These are phyloP conservation scores for Vespertilio murinus DNA, from an alignment of 2,797 vertebrate genomes.

Conservation along the genomic window DNA sequence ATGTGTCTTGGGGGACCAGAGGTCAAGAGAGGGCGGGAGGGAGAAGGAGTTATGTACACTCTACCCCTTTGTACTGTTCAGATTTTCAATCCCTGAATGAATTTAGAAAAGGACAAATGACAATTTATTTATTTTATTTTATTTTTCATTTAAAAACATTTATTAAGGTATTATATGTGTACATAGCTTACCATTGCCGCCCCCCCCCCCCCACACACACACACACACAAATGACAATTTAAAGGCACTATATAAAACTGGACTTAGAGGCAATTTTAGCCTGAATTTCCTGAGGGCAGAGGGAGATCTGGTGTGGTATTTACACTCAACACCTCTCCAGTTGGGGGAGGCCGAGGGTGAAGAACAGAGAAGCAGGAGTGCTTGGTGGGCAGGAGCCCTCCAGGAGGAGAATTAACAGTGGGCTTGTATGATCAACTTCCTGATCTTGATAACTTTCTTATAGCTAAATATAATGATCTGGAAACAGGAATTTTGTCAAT, in stretches of 20 bases:
- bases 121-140: no score
- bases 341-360: background rate
- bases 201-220: no score
- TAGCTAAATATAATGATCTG: background rate
- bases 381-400: no score
- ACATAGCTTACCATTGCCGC: no score
- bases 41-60: background rate
- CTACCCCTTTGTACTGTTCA: background rate
- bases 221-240: background rate
- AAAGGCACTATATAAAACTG: background rate
- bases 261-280: background rate
- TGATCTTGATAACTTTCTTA: background rate
- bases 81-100: background rate
- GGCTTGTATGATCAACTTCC: background rate
- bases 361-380: background rate
- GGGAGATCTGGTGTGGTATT: background rate
- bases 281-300: background rate
- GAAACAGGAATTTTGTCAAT: background rate
- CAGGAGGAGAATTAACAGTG: background rate
- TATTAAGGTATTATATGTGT: no score
- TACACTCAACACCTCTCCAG: background rate
- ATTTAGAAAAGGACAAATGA: conserved; percentile 39
- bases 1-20: background rate
- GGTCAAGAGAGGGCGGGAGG: background rate
- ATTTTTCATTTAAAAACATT: no score